phyloP scores from a whole-genome alignment of 2,113 vertebrate species.

The Elephas maximus region DNA sequence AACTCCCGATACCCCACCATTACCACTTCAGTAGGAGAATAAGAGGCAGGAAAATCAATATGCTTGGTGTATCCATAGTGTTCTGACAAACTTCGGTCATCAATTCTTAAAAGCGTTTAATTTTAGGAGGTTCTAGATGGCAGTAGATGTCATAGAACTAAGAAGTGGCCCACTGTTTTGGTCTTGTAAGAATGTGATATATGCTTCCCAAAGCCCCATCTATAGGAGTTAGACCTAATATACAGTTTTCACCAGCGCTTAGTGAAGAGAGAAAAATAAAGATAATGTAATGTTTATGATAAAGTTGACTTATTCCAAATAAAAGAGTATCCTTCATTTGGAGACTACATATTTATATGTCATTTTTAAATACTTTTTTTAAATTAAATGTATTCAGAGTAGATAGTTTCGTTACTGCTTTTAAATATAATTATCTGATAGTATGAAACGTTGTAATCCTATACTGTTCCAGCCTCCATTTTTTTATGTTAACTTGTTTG shows the following conservation, averaged over 20 bases:
- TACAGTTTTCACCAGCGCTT: too few species aligned
- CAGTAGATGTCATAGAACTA: fast-evolving
- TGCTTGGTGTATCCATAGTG: neutral
- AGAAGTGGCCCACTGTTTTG: fast-evolving
- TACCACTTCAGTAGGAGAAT: neutral
- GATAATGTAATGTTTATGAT: neutral
- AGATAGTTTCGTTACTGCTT: neutral
- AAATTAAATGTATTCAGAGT: neutral
- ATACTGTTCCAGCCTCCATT: too few species aligned
- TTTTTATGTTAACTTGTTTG: neutral
- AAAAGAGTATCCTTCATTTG: neutral
- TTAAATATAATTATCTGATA: neutral
- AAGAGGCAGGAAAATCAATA: neutral
- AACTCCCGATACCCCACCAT: neutral
- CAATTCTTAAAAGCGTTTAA: neutral
- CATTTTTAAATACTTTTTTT: neutral
- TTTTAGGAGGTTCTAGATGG: neutral
- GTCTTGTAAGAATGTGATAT: fast-evolving
- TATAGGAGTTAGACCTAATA: neutral
- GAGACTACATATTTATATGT: neutral
- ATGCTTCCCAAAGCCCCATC: fast-evolving
- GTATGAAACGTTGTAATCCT: neutral
- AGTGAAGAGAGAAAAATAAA: too few species aligned
- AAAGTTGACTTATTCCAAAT: neutral
- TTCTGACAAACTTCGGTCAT: neutral